Evolutionary conservation across 1,140 invertebrate species (phyloP), one percentile per base, ranked within the genome.

Genomic region (Cyclina sinensis): DNA sequence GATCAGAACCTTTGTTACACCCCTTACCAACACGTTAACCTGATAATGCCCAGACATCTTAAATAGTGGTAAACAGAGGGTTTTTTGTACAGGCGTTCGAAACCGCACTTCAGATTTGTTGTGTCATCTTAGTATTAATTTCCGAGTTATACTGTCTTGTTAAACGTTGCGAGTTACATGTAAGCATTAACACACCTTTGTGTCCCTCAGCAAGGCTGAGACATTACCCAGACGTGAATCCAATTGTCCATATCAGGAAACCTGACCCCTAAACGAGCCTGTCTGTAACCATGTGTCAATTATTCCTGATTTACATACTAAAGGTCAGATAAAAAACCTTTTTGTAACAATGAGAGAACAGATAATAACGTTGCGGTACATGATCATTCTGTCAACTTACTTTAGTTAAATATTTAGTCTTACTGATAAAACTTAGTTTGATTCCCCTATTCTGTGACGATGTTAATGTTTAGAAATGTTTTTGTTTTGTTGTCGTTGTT

Each of bases 261-360:
- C 51, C 21, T 65, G 79, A 81, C 79, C 79, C 79, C 57, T 18
- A 9, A 62, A 81, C 32, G 54, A 65, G 79, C 79, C 48, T n/a
- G 5, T 57, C 39, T 81, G 79, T 81, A 65, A 37, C 32, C 51
- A 39, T 57, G 35, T 81, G 79, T 65, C 79, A 81, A 81, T 81
- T 81, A 81, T 43, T 54, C 21, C 79, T 81, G 79, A 81, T 81
- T 81, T 81, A 81, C 54, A 37, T 5, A 54, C 27, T 0, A 12
- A 78, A 54, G 74, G 74, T 78, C 74, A 78, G 74, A 78, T 78
- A 51, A 78, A 51, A 78, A 21, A 54, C 46, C 30, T 35, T 16
- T 78, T 51, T 78, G 46, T 54, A 37, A 70, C 32, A 35, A n/a
- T 30, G n/a, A 18, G 24, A 57, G 18, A 57, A 57, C 18, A 18